Evolutionary conservation across 2,888 invertebrate genomes (phyloP).

Genomic region (Pristionchus entomophagus): DNA sequence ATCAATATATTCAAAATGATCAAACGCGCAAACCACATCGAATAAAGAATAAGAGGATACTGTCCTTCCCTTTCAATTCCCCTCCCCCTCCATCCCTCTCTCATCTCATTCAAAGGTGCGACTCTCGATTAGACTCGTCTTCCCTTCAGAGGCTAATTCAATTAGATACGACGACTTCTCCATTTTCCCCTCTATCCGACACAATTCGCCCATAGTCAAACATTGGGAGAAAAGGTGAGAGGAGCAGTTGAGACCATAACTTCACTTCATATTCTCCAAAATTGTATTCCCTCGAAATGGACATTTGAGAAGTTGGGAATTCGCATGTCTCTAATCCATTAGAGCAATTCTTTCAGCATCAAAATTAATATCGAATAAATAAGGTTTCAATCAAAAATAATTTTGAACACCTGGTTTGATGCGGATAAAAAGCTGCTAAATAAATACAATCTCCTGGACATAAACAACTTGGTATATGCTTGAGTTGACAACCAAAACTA

Average conservation of each 20-base stretch:
- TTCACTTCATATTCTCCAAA: neutral
- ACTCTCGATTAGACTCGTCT: conserved; percentile 22
- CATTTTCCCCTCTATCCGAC: neutral
- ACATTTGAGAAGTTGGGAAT: neutral
- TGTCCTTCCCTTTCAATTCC: neutral
- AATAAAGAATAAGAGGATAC: neutral
- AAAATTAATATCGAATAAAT: no score
- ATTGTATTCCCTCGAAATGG: neutral
- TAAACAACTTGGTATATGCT: no score
- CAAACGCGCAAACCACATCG: no score
- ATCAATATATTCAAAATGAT: no score
- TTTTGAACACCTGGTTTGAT: no score
- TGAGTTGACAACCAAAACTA: no score
- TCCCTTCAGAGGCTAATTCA: conserved; percentile 27
- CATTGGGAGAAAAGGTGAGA: neutral
- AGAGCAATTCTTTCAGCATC: neutral
- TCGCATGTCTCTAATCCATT: neutral
- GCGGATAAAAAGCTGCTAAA: no score
- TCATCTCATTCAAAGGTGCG: conserved; percentile 30
- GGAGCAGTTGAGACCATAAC: neutral
- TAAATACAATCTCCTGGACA: no score
- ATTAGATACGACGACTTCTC: neutral
- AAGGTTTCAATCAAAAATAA: no score
- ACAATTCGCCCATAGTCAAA: neutral
- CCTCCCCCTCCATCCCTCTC: no score